Base-by-base conservation (phyloP, 1,140 invertebrate genomes). In the Drosophila pachea region DNA sequence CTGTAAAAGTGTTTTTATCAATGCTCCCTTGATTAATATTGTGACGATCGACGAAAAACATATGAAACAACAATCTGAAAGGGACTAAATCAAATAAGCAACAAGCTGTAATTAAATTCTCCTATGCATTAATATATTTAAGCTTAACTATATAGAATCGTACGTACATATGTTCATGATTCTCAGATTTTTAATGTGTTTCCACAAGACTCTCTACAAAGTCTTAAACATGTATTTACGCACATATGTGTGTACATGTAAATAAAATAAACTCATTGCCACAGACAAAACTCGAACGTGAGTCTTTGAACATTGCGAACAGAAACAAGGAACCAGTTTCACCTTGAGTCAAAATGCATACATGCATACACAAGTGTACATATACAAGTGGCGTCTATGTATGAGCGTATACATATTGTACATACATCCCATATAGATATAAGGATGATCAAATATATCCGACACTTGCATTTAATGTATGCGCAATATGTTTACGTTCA, bases 261-360 rank as follows among this genome's bases (percentile, higher is more conserved):
- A 66, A 73, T 73, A 74, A 71, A 71, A 74, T 77, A 74, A 74
- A 70, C 71, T 74, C 78, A 84, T 83, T 79, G 73, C 78, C 68
- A 78, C 78, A 78, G 76, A 84, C 79, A 65, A 69, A 75, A 74
- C 73, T 61, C 81, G 81, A 81, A 84, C 81, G 81, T 84, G 81
- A 81, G 81, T 79, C 81, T 84, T 81, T 75, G 76, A 86, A 74
- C 72, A 86, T 86, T 86, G 81, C 76, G 73, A 84, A 84, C 49
- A 86, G 66, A 86, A 79, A 84, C 73, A 76, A 84, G 81, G 81
- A 84, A 84, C 81, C 81, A 84, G 81, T 84, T 84, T 84, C 76
- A 84, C 79, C 79, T 84, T 84, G 79, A 84, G 79, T 72, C 66
- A 81, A 73, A 33, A 40, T 43, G 36, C 12, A 60, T 49, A 43